phyloP scores from a whole-genome alignment of 2,113 vertebrate genomes.

The Catharus fuscescens region DNA sequence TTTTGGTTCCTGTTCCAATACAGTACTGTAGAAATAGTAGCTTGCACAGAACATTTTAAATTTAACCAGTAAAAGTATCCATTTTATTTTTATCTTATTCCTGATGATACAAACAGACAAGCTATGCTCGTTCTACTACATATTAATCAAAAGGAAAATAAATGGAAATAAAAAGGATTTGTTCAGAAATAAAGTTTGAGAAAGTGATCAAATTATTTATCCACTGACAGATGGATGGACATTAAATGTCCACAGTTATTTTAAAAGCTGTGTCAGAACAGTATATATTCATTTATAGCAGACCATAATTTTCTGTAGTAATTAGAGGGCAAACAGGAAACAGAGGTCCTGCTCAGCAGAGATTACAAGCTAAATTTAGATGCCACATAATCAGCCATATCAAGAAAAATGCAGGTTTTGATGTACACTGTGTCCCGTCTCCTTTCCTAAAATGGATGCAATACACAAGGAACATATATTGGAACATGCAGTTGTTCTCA shows the following conservation, averaged over 20 bases:
- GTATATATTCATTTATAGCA: background rate
- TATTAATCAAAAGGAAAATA: background rate
- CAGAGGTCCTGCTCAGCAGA: background rate
- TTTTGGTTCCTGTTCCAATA: background rate
- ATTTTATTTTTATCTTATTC: background rate
- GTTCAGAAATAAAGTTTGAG: background rate
- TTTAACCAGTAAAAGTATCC: background rate
- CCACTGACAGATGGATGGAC: background rate
- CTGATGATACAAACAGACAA: background rate
- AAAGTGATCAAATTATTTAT: background rate
- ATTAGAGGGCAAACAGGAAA: constrained; percentile 16
- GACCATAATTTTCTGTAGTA: constrained; percentile 11
- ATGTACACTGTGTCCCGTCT: background rate
- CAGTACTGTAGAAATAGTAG: background rate
- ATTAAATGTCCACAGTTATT: background rate
- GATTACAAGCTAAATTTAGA: constrained; percentile 36
- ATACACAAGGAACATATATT: background rate
- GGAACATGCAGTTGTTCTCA: background rate
- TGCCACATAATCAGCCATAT: background rate
- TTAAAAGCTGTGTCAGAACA: background rate
- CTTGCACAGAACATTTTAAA: background rate
- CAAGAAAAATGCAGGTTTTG: constrained; percentile 19
- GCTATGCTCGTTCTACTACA: background rate
- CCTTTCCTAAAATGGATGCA: background rate
- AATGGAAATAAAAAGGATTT: background rate